Conservation (phyloP, 2,113 vertebrate species). For the Chloropsis hardwickii region DNA sequence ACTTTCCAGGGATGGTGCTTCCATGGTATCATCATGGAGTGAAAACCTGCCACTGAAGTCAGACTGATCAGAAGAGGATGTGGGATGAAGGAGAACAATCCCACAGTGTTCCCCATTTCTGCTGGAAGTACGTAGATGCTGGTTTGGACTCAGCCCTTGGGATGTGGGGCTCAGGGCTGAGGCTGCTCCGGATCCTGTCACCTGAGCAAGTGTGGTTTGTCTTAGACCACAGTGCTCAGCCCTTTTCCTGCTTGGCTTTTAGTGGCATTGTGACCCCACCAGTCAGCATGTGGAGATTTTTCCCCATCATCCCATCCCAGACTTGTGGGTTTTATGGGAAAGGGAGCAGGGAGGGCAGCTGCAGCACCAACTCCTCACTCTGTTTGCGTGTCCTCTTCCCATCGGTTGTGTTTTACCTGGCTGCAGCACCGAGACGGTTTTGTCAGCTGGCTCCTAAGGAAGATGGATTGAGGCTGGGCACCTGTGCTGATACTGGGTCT, state of each 20-base stretch:
- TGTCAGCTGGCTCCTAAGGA: constrained; percentile 32
- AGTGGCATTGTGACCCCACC: accelerated
- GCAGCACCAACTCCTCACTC: neutral
- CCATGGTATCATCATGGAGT: neutral
- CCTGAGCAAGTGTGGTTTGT: neutral
- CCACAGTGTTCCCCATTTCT: neutral
- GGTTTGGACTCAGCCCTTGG: neutral
- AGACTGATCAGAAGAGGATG: neutral
- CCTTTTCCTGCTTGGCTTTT: neutral
- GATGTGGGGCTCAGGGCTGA: neutral
- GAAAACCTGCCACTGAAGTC: neutral
- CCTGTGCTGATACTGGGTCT: constrained; percentile 2
- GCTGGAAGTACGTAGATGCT: neutral
- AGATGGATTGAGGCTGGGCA: constrained; percentile 22
- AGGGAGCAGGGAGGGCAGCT: neutral
- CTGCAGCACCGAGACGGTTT: accelerated
- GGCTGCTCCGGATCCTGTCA: neutral
- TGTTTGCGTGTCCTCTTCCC: neutral
- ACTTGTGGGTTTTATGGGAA: neutral
- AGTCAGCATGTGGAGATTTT: accelerated
- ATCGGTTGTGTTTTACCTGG: neutral
- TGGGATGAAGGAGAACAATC: neutral
- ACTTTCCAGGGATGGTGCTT: neutral
- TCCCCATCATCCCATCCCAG: accelerated
- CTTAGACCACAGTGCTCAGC: neutral